These are phyloP conservation scores for Synanthedon myopaeformis DNA, from an alignment of 2,888 invertebrate genomes.

Conservation along the genomic window DNA sequence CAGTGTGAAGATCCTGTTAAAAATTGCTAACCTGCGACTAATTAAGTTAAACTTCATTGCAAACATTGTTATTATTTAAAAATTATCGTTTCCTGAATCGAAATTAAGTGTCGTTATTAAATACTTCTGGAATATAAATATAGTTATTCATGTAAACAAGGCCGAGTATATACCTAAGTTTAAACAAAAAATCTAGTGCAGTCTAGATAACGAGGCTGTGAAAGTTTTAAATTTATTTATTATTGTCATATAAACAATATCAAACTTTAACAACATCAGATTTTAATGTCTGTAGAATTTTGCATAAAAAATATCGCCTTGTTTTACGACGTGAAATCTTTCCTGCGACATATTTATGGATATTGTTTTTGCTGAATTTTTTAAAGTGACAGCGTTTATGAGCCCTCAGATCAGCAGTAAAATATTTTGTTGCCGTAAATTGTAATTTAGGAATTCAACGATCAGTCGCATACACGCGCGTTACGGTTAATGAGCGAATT, in stretches of 20 bases:
- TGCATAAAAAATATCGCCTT: neutral
- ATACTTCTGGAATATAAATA: too few relatives aligned
- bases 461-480: constrained; percentile 13
- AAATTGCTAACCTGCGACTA: too few relatives aligned
- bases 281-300: constrained; percentile 10
- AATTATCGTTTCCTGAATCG: too few relatives aligned
- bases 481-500: too few relatives aligned
- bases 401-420: constrained; percentile 1
- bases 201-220: too few relatives aligned
- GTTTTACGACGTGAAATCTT: constrained; percentile 6
- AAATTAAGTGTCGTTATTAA: too few relatives aligned
- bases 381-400: constrained; percentile 6
- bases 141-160: too few relatives aligned
- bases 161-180: too few relatives aligned
- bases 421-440: constrained; percentile 19
- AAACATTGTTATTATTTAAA: too few relatives aligned
- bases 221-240: neutral
- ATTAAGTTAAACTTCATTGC: too few relatives aligned
- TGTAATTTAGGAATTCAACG: constrained; percentile 1
- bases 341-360: constrained; percentile 3
- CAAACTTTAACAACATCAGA: neutral
- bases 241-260: neutral
- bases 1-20: too few relatives aligned
- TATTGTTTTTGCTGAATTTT: constrained; percentile 2
- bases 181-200: too few relatives aligned